These are phyloP conservation scores for Symphodus melops DNA, from an alignment of 2,113 vertebrate species.

Conservation along the genomic window DNA sequence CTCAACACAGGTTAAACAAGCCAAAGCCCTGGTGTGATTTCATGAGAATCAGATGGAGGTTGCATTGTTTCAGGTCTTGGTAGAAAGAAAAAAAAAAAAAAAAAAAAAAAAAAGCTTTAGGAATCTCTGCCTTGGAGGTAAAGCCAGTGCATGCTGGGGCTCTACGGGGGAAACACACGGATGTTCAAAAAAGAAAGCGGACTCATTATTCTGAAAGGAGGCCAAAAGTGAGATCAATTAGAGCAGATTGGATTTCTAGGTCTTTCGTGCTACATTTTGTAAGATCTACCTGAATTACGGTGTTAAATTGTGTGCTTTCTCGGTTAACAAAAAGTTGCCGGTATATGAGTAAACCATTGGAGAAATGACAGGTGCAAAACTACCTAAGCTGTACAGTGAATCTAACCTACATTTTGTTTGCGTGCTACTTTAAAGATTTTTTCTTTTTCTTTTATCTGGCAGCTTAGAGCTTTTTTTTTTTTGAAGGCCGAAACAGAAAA, in stretches of 20 bases:
- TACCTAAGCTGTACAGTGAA: background rate
- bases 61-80: slow-evolving; percentile 26
- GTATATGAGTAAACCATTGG: background rate
- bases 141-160: slow-evolving; percentile 15
- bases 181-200: slow-evolving; percentile 15
- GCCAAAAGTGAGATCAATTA: slow-evolving; percentile 24
- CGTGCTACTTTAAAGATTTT: slow-evolving; percentile 8
- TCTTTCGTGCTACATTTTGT: slow-evolving; percentile 15
- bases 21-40: slow-evolving; percentile 2
- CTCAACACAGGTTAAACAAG: slow-evolving; percentile 23
- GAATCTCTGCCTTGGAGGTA: slow-evolving; percentile 42
- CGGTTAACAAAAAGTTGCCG: background rate
- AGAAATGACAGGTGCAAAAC: background rate
- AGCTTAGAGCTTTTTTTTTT: background rate
- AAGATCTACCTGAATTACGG: background rate
- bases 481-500: background rate
- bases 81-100: too few species aligned
- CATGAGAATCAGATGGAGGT: slow-evolving; percentile 21
- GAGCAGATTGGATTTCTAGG: slow-evolving; percentile 13
- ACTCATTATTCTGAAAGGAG: slow-evolving; percentile 11
- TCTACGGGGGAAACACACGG: slow-evolving; percentile 5
- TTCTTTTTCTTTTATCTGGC: slow-evolving; percentile 2
- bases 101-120: slow-evolving; percentile 10
- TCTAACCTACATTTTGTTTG: background rate
- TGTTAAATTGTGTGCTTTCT: slow-evolving; percentile 1